Base-by-base conservation (phyloP, 1,140 invertebrate genomes). In the Melipona quadrifasciata region DNA sequence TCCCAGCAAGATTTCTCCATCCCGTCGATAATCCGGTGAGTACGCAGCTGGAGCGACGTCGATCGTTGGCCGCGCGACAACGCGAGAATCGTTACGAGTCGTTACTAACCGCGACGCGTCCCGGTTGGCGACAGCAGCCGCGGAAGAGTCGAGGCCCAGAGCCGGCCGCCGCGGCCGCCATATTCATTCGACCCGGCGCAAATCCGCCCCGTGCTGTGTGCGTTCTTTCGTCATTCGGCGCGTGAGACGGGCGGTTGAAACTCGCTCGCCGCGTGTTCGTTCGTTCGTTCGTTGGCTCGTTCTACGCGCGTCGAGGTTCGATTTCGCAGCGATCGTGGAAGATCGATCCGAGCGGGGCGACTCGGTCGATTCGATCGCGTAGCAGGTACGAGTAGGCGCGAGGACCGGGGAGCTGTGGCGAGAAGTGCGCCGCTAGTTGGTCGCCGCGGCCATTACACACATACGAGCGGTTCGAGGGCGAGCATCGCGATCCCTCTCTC, bases 161-260 rank as follows among this genome's bases (percentile, higher is more conserved):
- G 85, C 84, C 84, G 77, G 76, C 72, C 58, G 57, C 68, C 55
- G 57, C 64, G n/a, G 27, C 19, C 76, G 81, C 65, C 80, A 55
- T 89, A 89, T 89, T 83, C 87, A 89, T 89, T 89, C 70, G 88
- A 86, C 65, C 75, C 70, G 79, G 79, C 58, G 58, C 81, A 70
- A 82, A 67, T 79, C 75, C 87, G 81, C 85, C 88, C 87, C 53
- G 74, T 64, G 53, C 51, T 4, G 2, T 67, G 39, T 64, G 19
- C 27, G n/a, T 65, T n/a, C n/a, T n/a, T 31, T 27, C 55, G 68
- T 55, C 79, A 58, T 55, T 47, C 10, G 27, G 2, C 31, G 11
- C 6, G 17, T 16, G 10, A 34, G 27, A 47, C 5, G 16, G 34
- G 27, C 21, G 16, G 39, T n/a, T 47, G 39, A 47, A 47, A 47